Base-by-base conservation (phyloP, 1,140 invertebrate species). In the Tetramorium parvispinum region DNA sequence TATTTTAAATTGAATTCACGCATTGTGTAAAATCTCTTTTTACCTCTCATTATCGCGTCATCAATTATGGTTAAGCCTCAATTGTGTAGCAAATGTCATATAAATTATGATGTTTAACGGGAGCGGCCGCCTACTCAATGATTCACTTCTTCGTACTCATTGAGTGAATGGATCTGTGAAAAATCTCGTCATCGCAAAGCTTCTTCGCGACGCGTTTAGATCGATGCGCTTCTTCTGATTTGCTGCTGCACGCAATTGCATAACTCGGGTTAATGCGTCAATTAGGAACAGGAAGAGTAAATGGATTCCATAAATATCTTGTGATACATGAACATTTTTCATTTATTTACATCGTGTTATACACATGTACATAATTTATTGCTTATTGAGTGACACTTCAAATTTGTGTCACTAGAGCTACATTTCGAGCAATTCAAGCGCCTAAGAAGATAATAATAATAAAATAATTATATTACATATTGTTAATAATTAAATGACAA, bases 21-120 rank as follows among this genome's bases (percentile, higher is more conserved):
- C 32, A 53, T 65, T 65, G 40, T 53, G 55, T 3, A 68, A 73
- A 87, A 71, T 78, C 85, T 37, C 13, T 55, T 11, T 46, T 43
- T 53, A 55, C 53, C 43, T 83, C 59, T 90, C 43, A 24, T 76
- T 57, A 63, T 8, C 27, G 49, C 65, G 63, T 77, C 76, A 82
- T 77, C 53, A 49, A 75, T 40, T 68, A 43, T 6, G n/a, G 8
- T 37, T 16, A 37, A 75, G 66, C 32, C 51, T 57, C 32, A 11
- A 37, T 55, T 51, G 24, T n/a, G 63, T 55, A 55, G 21, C 40
- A 40, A 70, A 49, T 27, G 53, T 11, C 46, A 73, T 89, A 91
- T 89, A 66, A 88, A 86, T 92, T 76, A 86, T 79, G 71, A 92
- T 88, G 89, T 91, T 92, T 92, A 88, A 88, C 91, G 85, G 63